Conservation (phyloP, 2,888 invertebrate species). For the Trissonchulus latispiculum region DNA sequence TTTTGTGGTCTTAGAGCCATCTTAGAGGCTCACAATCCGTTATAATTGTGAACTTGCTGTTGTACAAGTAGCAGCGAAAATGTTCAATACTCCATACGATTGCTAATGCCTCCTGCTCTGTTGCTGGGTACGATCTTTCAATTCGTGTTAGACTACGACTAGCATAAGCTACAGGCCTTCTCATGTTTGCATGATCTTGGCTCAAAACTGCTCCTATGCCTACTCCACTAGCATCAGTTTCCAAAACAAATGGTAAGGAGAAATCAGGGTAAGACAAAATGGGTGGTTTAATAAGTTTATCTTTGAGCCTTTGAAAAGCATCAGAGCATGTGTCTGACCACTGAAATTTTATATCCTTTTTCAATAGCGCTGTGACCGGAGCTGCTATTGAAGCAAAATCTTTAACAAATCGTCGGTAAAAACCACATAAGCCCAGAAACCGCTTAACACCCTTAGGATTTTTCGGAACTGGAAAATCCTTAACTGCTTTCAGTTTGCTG, state of each 20-base stretch:
- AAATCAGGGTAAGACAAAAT: slow-evolving; percentile 29
- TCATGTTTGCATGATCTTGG: slow-evolving; percentile 25
- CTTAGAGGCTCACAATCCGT: slow-evolving; percentile 24
- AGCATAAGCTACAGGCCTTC: slow-evolving; percentile 31
- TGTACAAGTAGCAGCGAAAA: slow-evolving; percentile 20
- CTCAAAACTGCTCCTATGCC: slow-evolving; percentile 33
- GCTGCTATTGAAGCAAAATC: slow-evolving; percentile 26
- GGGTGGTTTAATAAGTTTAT: slow-evolving; percentile 21
- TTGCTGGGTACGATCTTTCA: slow-evolving; percentile 29
- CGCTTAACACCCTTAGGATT: slow-evolving; percentile 24
- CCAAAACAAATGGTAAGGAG: slow-evolving; percentile 25
- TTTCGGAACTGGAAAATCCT: slow-evolving; percentile 24
- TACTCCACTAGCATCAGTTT: slow-evolving; percentile 31
- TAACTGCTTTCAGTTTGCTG: slow-evolving; percentile 24
- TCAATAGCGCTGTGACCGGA: slow-evolving; percentile 27
- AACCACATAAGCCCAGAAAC: slow-evolving; percentile 29
- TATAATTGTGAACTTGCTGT: slow-evolving; percentile 10
- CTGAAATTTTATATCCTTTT: slow-evolving; percentile 25
- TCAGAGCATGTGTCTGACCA: slow-evolving; percentile 23
- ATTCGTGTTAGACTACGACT: slow-evolving; percentile 28
- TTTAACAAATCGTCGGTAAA: slow-evolving; percentile 25
- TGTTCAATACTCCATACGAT: slow-evolving; percentile 28
- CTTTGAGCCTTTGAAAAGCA: slow-evolving; percentile 24
- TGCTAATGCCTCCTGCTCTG: slow-evolving; percentile 30
- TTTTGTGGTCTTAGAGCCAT: slow-evolving; percentile 10